A percentile compares a stretch with the other conserved stretches of the same genome.
These are phyloP conservation scores for Mesocentrotus franciscanus DNA, from an alignment of 53 echinoderm and acorn worm genomes.

Conservation along the genomic window DNA sequence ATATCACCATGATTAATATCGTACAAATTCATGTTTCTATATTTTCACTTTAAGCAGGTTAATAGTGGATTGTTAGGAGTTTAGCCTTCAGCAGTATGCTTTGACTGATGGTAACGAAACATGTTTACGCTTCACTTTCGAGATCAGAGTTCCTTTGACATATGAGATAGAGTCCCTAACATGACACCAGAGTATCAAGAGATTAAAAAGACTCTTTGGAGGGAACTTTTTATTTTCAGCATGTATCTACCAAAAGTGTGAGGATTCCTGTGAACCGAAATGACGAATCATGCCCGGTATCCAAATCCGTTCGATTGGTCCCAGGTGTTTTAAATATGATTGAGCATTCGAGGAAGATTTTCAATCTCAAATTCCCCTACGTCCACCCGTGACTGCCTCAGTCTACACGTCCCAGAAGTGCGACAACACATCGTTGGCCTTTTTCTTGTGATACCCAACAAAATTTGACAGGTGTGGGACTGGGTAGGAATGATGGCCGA, in stretches of 20 bases:
- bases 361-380: slow-evolving; percentile 67
- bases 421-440: background rate
- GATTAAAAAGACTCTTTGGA: slow-evolving; percentile 4
- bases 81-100: background rate
- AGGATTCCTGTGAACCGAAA: slow-evolving; percentile 14
- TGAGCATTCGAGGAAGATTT: slow-evolving; percentile 57
- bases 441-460: slow-evolving; percentile 45
- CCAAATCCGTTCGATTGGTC: slow-evolving; percentile 44
- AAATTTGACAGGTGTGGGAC: slow-evolving; percentile 62
- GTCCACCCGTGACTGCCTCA: slow-evolving; percentile 11
- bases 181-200: slow-evolving; percentile 12
- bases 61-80: background rate
- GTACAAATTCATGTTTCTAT: background rate
- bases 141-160: slow-evolving; percentile 5
- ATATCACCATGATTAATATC: background rate
- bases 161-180: slow-evolving; percentile 40
- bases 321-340: slow-evolving; percentile 52
- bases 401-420: slow-evolving; percentile 26
- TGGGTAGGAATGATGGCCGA: slow-evolving; percentile 47
- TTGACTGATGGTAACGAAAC: slow-evolving; percentile 14
- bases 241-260: background rate
- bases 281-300: slow-evolving; percentile 57
- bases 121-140: slow-evolving; percentile 12
- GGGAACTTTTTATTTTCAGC: background rate
- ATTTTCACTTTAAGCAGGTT: background rate